Conservation (phyloP, 2,888 invertebrate genomes). For the Celastrina argiolus region DNA sequence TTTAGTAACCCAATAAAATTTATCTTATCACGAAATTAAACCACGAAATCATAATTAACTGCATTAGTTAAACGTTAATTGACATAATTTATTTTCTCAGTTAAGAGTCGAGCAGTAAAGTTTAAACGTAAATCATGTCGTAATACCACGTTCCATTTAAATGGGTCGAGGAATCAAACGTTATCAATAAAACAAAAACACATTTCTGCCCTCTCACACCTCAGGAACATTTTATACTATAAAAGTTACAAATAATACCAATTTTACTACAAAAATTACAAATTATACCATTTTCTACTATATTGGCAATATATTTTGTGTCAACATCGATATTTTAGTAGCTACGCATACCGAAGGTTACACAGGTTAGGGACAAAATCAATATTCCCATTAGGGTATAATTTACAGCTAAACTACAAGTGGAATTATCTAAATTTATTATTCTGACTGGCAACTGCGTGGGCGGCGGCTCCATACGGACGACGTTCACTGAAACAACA, state of each 20-base stretch:
- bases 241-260: constrained; percentile 12
- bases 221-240: constrained; percentile 12
- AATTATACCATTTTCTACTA: constrained; percentile 5
- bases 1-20: neutral
- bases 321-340: constrained; percentile 24
- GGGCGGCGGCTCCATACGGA: constrained; percentile 63
- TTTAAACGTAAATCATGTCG: constrained; percentile 28
- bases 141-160: constrained; percentile 8
- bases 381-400: constrained; percentile 41
- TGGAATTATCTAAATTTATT: constrained; percentile 53
- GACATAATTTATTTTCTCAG: constrained; percentile 27
- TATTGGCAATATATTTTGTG: constrained; percentile 5
- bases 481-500: constrained; percentile 62
- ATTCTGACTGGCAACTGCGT: constrained; percentile 70
- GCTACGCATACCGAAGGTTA: constrained; percentile 18
- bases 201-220: neutral
- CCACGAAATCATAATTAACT: constrained; percentile 27
- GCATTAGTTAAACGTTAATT: constrained; percentile 30
- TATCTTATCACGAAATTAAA: constrained; percentile 4
- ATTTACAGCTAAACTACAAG: constrained; percentile 40
- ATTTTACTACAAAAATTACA: too few relatives aligned
- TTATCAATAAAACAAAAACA: neutral
- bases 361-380: constrained; percentile 28
- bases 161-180: neutral
- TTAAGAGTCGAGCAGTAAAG: constrained; percentile 28